Percentiles rank a stretch among this genome's conserved stretches.
Conservation (phyloP, 35 echinoderm and acorn worm genomes). For the Apostichopus parvimensis region DNA sequence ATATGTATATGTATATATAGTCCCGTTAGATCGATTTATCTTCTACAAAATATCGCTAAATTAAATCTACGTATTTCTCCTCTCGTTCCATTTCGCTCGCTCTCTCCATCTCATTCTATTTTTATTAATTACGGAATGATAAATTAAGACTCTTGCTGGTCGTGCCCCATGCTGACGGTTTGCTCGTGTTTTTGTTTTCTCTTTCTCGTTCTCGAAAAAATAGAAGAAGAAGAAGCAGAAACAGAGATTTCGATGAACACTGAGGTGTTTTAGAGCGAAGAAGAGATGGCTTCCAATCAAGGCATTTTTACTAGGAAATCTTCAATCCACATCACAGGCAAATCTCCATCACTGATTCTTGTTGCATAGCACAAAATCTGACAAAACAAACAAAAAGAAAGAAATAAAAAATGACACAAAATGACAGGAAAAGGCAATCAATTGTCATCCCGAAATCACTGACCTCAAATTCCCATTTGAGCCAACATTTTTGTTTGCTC, state of each 20-base stretch:
- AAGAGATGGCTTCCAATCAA: neutral
- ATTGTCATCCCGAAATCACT: too few species aligned
- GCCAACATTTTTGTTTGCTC: too few species aligned
- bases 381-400: neutral
- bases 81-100: too few species aligned
- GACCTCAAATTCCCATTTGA: too few species aligned
- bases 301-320: conserved; percentile 9
- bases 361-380: conserved; percentile 31
- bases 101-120: too few species aligned
- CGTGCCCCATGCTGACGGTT: neutral
- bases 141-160: neutral
- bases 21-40: too few species aligned
- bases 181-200: neutral
- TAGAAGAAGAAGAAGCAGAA: too few species aligned
- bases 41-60: too few species aligned
- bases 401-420: neutral
- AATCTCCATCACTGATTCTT: conserved; percentile 17
- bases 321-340: neutral
- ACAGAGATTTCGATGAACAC: neutral
- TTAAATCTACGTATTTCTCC: too few species aligned
- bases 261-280: neutral
- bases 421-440: neutral
- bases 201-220: neutral
- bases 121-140: neutral
- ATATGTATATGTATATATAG: too few species aligned